These are phyloP conservation scores for Drosophila parthenogenetica DNA, from an alignment of 2,888 invertebrate genomes.

Conservation along the genomic window DNA sequence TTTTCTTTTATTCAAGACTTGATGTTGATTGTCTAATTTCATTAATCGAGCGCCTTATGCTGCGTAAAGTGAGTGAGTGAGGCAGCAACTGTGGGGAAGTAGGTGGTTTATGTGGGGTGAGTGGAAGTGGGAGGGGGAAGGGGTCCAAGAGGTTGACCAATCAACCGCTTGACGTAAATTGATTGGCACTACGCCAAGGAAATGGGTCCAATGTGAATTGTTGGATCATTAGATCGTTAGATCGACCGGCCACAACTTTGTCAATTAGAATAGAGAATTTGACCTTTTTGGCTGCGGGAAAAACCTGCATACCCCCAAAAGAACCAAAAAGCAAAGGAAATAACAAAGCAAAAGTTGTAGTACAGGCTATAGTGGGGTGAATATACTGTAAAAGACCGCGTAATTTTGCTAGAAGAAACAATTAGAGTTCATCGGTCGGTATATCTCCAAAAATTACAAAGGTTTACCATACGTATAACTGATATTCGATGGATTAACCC, in stretches of 20 bases:
- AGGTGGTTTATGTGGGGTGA: neutral
- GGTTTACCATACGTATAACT: too few species aligned
- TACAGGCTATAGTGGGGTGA: too few species aligned
- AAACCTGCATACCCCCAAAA: conserved; percentile 9
- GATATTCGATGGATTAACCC: too few species aligned
- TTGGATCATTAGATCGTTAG: conserved; percentile 39
- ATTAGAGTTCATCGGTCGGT: too few species aligned
- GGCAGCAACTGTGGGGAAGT: neutral
- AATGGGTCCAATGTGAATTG: conserved; percentile 43
- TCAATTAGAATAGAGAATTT: conserved; percentile 73
- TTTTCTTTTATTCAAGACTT: conserved; percentile 19
- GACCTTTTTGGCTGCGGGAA: conserved; percentile 49
- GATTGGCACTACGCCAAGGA: conserved; percentile 67
- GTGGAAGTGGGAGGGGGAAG: neutral
- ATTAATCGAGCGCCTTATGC: conserved; percentile 60
- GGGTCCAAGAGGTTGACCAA: conserved; percentile 55
- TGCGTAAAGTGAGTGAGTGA: neutral
- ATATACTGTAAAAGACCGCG: too few species aligned
- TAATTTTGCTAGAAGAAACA: too few species aligned
- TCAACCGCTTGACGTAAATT: conserved; percentile 69
- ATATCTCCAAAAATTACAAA: too few species aligned
- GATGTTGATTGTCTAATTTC: conserved; percentile 76
- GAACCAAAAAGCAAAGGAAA: conserved; percentile 12
- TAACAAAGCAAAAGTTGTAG: neutral
- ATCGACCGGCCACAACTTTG: conserved; percentile 17